Evolutionary conservation across 2,113 vertebrate species (phyloP).

Genomic region (Phrynosoma platyrhinos): DNA sequence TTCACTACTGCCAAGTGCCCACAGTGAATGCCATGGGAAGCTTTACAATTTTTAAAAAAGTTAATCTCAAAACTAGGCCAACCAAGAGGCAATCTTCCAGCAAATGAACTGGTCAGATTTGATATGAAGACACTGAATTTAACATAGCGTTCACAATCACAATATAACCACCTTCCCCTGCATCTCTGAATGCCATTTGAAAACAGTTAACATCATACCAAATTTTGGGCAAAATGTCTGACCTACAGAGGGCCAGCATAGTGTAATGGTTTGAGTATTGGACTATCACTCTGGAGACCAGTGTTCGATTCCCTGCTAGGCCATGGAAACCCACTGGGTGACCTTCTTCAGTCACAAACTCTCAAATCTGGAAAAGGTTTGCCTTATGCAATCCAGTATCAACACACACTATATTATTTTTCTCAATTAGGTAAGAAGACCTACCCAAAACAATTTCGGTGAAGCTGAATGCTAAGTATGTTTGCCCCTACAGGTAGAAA

Average conservation of each 20-base stretch:
- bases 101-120: background rate
- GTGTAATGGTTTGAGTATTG: too few species aligned
- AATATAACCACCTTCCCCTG: too few species aligned
- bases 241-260: background rate
- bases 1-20: background rate
- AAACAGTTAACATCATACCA: background rate
- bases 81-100: background rate
- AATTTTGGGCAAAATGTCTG: background rate
- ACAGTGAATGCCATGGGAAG: background rate
- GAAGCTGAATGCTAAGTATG: background rate
- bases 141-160: too few species aligned
- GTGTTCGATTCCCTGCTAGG: too few species aligned
- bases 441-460: background rate
- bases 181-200: too few species aligned
- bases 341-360: too few species aligned
- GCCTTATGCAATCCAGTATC: background rate
- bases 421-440: background rate
- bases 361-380: too few species aligned
- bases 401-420: background rate
- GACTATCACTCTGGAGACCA: too few species aligned
- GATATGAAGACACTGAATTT: too few species aligned
- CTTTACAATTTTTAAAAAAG: background rate
- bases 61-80: background rate
- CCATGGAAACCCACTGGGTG: too few species aligned
- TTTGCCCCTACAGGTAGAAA: background rate